These are phyloP conservation scores for Apis dorsata DNA, from an alignment of 1,140 invertebrate genomes.

Conservation along the genomic window DNA sequence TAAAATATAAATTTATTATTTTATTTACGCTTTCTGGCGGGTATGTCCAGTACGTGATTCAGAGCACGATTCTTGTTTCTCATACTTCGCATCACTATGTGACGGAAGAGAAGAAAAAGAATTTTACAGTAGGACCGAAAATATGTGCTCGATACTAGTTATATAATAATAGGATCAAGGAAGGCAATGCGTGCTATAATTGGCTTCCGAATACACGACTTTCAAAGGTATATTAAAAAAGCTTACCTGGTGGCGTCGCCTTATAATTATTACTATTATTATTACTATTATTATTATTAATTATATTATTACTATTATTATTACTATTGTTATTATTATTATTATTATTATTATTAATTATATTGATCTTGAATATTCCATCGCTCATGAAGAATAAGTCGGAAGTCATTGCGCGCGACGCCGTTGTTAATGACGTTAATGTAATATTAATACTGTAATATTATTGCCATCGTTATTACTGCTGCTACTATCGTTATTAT, in stretches of 20 bases:
- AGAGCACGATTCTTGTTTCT: conserved; percentile 53
- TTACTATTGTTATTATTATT: conserved; percentile 36
- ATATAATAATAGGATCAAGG: conserved; percentile 58
- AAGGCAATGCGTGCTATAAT: conserved; percentile 59
- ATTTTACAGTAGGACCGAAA: conserved; percentile 56
- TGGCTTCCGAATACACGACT: conserved; percentile 57
- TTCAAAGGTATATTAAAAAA: conserved; percentile 39
- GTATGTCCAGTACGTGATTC: conserved; percentile 16
- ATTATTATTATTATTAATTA: conserved; percentile 43
- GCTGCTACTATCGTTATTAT: conserved; percentile 69
- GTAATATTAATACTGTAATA: conserved; percentile 76
- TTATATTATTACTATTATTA: conserved; percentile 20
- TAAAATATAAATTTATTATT: conserved; percentile 7
- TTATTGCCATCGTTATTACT: conserved; percentile 74
- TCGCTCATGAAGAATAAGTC: conserved; percentile 38
- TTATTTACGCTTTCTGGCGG: conserved; percentile 28
- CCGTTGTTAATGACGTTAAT: conserved; percentile 70
- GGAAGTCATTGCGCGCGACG: conserved; percentile 63
- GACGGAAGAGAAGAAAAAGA: conserved; percentile 46
- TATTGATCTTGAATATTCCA: conserved; percentile 58
- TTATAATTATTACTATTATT: conserved; percentile 37
- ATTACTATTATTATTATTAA: conserved; percentile 31
- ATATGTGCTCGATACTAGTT: conserved; percentile 63
- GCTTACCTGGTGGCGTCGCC: conserved; percentile 41
- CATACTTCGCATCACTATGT: conserved; percentile 57